These are phyloP conservation scores for Garra rufa DNA, from an alignment of 2,113 vertebrate species.

Conservation along the genomic window DNA sequence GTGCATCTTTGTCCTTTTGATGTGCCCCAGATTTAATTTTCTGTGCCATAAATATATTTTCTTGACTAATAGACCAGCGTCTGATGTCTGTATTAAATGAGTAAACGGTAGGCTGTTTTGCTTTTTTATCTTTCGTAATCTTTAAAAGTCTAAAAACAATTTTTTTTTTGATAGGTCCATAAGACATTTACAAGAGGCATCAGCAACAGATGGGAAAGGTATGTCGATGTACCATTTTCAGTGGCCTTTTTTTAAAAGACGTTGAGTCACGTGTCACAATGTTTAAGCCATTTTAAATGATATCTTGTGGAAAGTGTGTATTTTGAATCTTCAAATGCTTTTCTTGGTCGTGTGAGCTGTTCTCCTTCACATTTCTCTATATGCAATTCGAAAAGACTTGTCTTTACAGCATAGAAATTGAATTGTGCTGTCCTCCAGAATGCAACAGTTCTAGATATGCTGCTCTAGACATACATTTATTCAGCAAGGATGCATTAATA, in stretches of 20 bases:
- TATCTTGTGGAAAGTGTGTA: not conserved
- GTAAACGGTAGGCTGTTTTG: not conserved
- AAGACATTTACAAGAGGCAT: constrained; percentile 88
- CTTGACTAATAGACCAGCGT: constrained; percentile 1
- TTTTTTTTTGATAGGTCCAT: constrained; percentile 79
- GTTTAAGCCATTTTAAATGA: not conserved
- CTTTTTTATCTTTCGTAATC: not conserved
- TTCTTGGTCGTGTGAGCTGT: not conserved
- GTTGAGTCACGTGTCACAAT: not conserved
- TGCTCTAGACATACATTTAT: not conserved
- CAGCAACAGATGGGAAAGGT: constrained; percentile 89
- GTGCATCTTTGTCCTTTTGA: constrained; percentile 38
- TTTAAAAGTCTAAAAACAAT: not conserved
- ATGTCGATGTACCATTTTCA: constrained; percentile 47
- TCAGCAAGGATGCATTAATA: too few relatives aligned
- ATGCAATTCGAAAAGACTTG: not conserved
- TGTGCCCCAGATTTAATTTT: not conserved
- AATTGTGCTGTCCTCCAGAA: constrained; percentile 2
- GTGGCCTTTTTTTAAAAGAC: not conserved
- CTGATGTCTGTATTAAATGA: not conserved
- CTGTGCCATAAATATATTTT: not conserved
- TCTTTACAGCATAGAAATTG: not conserved
- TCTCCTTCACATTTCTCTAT: not conserved
- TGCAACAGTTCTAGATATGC: not conserved
- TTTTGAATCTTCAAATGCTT: not conserved